Evolutionary conservation across 2,888 invertebrate species (phyloP).

Genomic region (Teleiodes luculella): DNA sequence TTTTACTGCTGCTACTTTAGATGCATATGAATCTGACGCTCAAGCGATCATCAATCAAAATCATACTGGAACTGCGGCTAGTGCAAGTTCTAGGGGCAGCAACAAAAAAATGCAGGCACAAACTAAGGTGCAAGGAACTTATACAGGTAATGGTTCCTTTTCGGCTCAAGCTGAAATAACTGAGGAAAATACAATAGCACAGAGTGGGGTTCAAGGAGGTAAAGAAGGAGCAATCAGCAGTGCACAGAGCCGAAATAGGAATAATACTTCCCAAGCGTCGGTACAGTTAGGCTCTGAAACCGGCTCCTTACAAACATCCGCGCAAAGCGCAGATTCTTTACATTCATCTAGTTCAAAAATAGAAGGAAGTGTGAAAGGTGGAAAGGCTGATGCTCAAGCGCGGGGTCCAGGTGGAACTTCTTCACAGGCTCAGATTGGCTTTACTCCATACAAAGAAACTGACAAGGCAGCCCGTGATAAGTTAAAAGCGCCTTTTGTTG

Average conservation of each 20-base stretch:
- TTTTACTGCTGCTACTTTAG: slow-evolving; percentile 44
- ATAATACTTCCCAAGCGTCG: slow-evolving; percentile 87
- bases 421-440: slow-evolving; percentile 93
- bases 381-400: slow-evolving; percentile 91
- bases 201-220: slow-evolving; percentile 83
- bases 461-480: slow-evolving; percentile 66
- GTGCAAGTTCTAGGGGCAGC: slow-evolving; percentile 87
- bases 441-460: slow-evolving; percentile 84
- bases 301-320: slow-evolving; percentile 86
- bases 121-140: slow-evolving; percentile 89
- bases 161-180: slow-evolving; percentile 90
- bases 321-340: slow-evolving; percentile 85
- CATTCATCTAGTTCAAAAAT: slow-evolving; percentile 90
- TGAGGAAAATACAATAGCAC: slow-evolving; percentile 85
- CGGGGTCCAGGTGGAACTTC: slow-evolving; percentile 90
- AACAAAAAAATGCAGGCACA: slow-evolving; percentile 87
- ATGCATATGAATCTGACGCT: slow-evolving; percentile 86
- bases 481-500: slow-evolving; percentile 81
- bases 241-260: slow-evolving; percentile 86
- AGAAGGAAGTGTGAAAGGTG: slow-evolving; percentile 89
- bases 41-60: slow-evolving; percentile 80
- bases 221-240: slow-evolving; percentile 86
- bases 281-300: slow-evolving; percentile 86
- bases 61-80: slow-evolving; percentile 83
- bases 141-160: slow-evolving; percentile 87